Conservation (phyloP, 1,140 invertebrate species). For the Trachelipus rathkii region DNA sequence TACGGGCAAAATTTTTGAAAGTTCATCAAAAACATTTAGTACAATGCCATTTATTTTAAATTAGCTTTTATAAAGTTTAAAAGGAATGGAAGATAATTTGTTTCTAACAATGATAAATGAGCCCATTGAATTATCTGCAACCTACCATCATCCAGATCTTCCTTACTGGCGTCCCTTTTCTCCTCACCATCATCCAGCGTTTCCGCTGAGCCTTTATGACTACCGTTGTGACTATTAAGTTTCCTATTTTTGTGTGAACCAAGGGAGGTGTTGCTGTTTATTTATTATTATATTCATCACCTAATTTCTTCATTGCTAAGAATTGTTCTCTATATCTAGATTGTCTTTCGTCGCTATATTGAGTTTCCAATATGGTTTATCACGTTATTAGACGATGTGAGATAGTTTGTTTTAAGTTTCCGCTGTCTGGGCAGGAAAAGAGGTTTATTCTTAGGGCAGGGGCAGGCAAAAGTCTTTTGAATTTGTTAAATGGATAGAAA, state of each 20-base stretch:
- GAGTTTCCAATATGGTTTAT: slow-evolving; percentile 46
- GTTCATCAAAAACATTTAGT: too few relatives aligned
- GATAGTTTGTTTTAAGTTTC: slow-evolving; percentile 40
- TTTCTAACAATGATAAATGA: too few relatives aligned
- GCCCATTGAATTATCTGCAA: background rate
- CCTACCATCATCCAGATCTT: slow-evolving; percentile 64
- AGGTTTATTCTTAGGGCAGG: background rate
- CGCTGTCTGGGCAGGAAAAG: slow-evolving; percentile 37
- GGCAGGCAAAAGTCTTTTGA: background rate
- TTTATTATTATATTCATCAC: slow-evolving; percentile 58
- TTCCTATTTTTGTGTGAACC: slow-evolving; percentile 84
- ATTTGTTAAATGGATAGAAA: background rate
- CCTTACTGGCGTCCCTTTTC: slow-evolving; percentile 84
- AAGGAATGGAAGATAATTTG: too few relatives aligned
- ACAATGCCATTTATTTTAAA: too few relatives aligned
- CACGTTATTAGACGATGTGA: slow-evolving; percentile 35
- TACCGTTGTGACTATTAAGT: slow-evolving; percentile 69
- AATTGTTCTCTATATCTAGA: slow-evolving; percentile 39
- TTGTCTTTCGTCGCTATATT: slow-evolving; percentile 42
- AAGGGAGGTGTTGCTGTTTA: slow-evolving; percentile 87
- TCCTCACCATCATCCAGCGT: slow-evolving; percentile 68
- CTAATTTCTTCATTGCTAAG: slow-evolving; percentile 40
- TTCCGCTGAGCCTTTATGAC: slow-evolving; percentile 65
- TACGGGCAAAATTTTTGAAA: too few relatives aligned
- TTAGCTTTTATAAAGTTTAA: too few relatives aligned